Evolutionary conservation across 1,140 invertebrate genomes (phyloP), one percentile per base, ranked within the genome.

Genomic region (Drosophila novamexicana): DNA sequence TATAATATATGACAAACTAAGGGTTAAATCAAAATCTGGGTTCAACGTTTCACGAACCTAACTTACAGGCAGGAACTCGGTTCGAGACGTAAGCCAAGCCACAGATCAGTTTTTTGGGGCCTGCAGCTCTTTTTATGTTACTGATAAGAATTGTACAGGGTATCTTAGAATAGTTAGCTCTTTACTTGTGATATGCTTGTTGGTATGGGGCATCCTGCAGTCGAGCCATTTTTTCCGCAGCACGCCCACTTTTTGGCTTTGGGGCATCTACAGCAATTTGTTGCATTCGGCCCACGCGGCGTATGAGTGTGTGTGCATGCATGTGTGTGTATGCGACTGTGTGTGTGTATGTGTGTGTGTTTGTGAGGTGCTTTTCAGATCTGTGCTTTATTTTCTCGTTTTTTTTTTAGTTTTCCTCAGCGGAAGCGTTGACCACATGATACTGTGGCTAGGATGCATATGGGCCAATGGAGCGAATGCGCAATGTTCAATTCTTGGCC

Each of bases 261-360:
- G 34, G 49, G 49, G 54, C 52, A 74, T 74, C 69, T 75, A 57
- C 57, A 69, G 44, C 57, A 75, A 75, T 75, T 75, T 69, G 71
- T 62, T 70, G 58, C 66, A 62, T 42, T 57, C 71, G 32, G 16
- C 71, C 66, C 71, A 75, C 71, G 66, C 71, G 69, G 65, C 63
- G 22, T 49, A 16, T 49, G 8, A 47, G 34, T 42, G 45, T 56
- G 22, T 49, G 14, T 32, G 34, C 56, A 10, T 47, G 4, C 40
- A 8, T 54, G 42, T 61, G 29, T 47, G 12, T 32, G 56, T 44
- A 10, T 45, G 0, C 29, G 1, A 14, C 18, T 40, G 56, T 47
- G 34, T 40, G n/a, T 39, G 50, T 45, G n/a, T 39, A 42, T 45
- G n/a, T 34, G 7, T 52, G 5, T 56, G 36, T 70, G 18, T 54